Conservation (phyloP, 2,113 vertebrate genomes). For the Ariopsis seemanni region DNA sequence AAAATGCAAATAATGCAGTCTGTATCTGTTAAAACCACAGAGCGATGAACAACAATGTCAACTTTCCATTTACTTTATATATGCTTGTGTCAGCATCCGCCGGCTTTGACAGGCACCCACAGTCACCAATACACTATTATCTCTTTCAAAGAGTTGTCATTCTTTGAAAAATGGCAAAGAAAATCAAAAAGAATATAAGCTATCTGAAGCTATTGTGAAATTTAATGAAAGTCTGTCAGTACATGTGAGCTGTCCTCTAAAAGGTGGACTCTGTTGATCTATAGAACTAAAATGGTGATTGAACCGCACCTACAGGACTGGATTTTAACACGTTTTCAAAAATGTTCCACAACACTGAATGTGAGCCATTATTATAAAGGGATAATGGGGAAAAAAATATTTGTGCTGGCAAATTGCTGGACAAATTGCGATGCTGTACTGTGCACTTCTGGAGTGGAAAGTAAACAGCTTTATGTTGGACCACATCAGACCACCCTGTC, state of each 20-base stretch:
- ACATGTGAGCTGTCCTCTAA: not conserved
- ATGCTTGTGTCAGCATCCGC: slow-evolving; percentile 35
- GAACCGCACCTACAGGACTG: not conserved
- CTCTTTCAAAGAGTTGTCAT: not conserved
- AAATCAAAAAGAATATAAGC: not conserved
- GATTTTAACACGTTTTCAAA: not conserved
- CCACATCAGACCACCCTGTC: not conserved
- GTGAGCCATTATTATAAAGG: not conserved
- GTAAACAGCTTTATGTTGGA: not conserved
- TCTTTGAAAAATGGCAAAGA: not conserved
- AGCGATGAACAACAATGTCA: not conserved
- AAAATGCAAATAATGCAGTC: slow-evolving; percentile 9
- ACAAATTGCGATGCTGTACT: not conserved
- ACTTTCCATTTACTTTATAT: slow-evolving; percentile 18
- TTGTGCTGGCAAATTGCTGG: not conserved
- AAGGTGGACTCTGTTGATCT: not conserved
- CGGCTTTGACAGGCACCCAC: not conserved
- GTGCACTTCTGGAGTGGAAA: not conserved
- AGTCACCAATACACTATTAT: not conserved
- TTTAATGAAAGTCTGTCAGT: not conserved
- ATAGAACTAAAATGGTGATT: not conserved
- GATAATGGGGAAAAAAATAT: not conserved
- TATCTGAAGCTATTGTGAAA: not conserved
- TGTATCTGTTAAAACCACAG: not conserved
- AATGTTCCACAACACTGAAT: not conserved